Percentiles rank a stretch among this genome's conserved stretches.
These are phyloP conservation scores for Hippoglossus stenolepis DNA, from an alignment of 2,113 vertebrate species.

Conservation along the genomic window DNA sequence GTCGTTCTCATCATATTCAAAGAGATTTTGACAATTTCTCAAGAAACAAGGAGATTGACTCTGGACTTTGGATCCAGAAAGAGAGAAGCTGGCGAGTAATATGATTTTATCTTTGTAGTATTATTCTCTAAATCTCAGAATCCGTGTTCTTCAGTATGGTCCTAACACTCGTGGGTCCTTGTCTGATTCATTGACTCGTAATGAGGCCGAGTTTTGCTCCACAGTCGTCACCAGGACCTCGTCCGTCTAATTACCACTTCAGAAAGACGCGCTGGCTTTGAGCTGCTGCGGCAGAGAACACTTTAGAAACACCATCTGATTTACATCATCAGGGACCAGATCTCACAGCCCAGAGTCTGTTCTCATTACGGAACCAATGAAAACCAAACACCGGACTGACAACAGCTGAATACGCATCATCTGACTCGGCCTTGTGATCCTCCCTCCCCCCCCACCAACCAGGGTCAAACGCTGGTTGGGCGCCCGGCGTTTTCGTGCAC, in stretches of 20 bases:
- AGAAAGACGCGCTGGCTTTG: not conserved
- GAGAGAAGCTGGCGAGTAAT: too few species aligned
- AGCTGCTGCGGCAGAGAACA: too few species aligned
- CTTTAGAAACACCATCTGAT: too few species aligned
- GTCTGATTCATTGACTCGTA: constrained; percentile 48
- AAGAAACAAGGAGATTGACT: too few species aligned
- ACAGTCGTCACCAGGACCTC: not conserved
- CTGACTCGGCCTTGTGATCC: not conserved
- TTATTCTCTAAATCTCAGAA: too few species aligned
- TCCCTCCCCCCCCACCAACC: not conserved
- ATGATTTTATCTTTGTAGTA: too few species aligned
- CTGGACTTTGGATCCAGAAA: too few species aligned
- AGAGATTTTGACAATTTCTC: too few species aligned
- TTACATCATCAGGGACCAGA: not conserved
- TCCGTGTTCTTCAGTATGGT: too few species aligned
- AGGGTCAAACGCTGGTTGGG: not conserved
- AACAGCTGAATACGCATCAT: not conserved
- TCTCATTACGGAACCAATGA: not conserved
- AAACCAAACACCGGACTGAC: too few species aligned
- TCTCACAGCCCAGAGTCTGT: not conserved
- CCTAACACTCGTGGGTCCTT: not conserved
- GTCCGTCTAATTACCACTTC: constrained; percentile 49
- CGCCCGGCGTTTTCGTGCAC: too few species aligned
- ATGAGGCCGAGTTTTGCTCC: constrained; percentile 35
- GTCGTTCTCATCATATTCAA: too few species aligned